Evolutionary conservation across 1,140 invertebrate species (phyloP), one percentile per base, ranked within the genome.

Genomic region (Drosophila repleta): DNA sequence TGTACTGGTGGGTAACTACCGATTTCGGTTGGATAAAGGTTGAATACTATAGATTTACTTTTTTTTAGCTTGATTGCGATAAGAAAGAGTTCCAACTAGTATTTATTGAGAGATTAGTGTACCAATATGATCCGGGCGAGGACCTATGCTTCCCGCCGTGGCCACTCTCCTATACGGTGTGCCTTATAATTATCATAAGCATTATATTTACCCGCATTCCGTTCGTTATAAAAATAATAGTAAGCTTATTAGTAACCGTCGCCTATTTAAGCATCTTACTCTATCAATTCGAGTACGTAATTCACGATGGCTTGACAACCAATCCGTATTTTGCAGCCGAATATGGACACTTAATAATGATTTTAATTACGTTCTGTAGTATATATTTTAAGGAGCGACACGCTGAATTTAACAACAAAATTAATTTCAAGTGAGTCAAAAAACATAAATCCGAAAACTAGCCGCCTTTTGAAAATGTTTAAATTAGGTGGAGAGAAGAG

Each of bases 151-250:
- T 94, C 49, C 93, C 93, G 73, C 94, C 95, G 49, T 96, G 95
- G 95, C 94, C 95, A 93, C 93, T 97, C 67, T 96, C 96, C 0
- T 94, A 96, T 91, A 95, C 95, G 60, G 95, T 95, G 85, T 94
- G 95, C 11, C 90, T 98, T 55, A 95, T 95, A 0, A 93, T 98
- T 62, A 93, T 97, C 2, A 94, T 96, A 62, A 95, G 94, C 55
- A 97, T 96, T 70, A 92, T 97, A 4, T 98, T 98, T 91, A 94
- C 97, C 20, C 94, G 96, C 61, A 95, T 98, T 13, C 95, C 97
- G 76, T 96, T 96, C 77, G 91, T 95, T 52, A 91, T 98, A 17
- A 98, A 98, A 92, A 93, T 97, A 45, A 60, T 95, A 0, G 92
- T 96, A 15, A 95, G 95, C 51, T 70, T 93, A 2, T 70, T 93